Evolutionary conservation across 2,888 invertebrate species (phyloP), one percentile per base, ranked within the genome.

Genomic region (Heliconius aoede): DNA sequence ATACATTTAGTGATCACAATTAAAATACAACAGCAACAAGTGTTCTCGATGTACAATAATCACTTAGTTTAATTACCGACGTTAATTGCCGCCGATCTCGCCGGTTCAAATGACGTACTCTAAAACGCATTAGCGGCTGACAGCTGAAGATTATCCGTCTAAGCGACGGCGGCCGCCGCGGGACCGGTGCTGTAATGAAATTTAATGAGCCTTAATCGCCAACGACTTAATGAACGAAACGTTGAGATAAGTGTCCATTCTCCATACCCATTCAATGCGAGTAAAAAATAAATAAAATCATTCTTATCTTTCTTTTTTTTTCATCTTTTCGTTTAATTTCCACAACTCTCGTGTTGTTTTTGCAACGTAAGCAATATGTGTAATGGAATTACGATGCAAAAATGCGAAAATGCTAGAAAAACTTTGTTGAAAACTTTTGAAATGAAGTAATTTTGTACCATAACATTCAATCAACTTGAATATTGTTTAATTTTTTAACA

Each of bases 91-190:
- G 88, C 87, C 87, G 93, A 94, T 94, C 94, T 93, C 91, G 89
- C 91, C 91, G 93, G 93, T 92, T 94, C 94, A 94, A 94, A 94
- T 94, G 94, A 94, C 94, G 94, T 94, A 94, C 94, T 94, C 94
- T 94, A 94, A 94, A 94, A 94, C 92, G 93, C 94, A 94, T 94
- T 94, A 94, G 93, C 89, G 91, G 85, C 91, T 93, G 94, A 94
- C 94, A 94, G 94, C 90, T 92, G 92, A 91, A 94, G 94, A 94
- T 94, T 94, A 94, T 94, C 94, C 94, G 90, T 91, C 92, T 92
- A 92, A 92, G 90, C 91, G 90, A 86, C 90, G 90, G 86, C 88
- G 89, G 85, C 87, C 36, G 36, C 36, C 36, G 85, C 88, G 89
- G 89, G 89, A 90, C 91, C 89, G 86, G 85, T 87, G 88, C 87